Evolutionary conservation across 2,113 vertebrate species (phyloP), one percentile per base, ranked within the genome.

Genomic region (Albula goreensis): DNA sequence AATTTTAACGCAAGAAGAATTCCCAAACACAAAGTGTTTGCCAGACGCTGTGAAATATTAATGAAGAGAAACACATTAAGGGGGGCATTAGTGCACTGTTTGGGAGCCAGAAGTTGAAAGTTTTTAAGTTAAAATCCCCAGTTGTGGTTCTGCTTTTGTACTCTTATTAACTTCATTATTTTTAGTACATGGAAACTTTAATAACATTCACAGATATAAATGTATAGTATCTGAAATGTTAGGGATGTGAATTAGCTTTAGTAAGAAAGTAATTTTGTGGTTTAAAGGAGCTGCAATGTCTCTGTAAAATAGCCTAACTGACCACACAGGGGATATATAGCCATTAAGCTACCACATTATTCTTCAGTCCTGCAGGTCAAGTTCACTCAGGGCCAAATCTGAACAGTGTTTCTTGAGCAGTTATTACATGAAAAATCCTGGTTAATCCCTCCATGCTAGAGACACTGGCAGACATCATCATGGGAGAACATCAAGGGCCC

Each of bases 401-500:
- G 70, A 74, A 25, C 10, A 31, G n/a, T 31, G 22, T 74, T n/a
- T 80, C 78, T 31, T 4, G 48, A 48, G 13, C 41, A 80, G 7
- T 12, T 17, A 6, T 31, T 48, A 41, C 49, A 2, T 31, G 78
- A 7, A 48, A 49, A 19, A 31, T 6, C 70, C 48, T 50, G 17
- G 50, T 80, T 80, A 80, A 50, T 9, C 50, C 78, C n/a, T n/a
- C 70, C 22, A 56, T 77, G 22, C 22, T 25, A 77, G 70, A n/a
- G 22, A 31, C 70, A n/a, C 70, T 74, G 19, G 70, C 22, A 22
- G 70, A 31, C 80, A 50, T 80, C 41, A 50, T 5, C n/a, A 15
- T 80, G 11, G 3, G 22, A 9, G 57, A 82, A 25, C n/a, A 4
- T 13, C 1, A 19, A 31, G 4, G 1, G n/a, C 51, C 91, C 94